Evolutionary conservation across 1,140 invertebrate genomes (phyloP), one percentile per base, ranked within the genome.

Genomic region (Pogonus chalceus): DNA sequence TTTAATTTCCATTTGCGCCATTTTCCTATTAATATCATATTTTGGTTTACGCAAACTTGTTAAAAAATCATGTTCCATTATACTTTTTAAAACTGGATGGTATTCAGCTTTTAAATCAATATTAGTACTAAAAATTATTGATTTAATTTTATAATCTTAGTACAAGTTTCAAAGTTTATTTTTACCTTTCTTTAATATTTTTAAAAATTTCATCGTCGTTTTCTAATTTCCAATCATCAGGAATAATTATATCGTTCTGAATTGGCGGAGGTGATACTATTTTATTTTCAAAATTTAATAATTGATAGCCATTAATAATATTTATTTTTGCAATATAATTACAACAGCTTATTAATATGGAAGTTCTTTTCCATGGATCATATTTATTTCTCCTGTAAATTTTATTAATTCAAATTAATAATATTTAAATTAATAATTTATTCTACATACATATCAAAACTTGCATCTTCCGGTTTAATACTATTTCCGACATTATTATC

Each of bases 341-440:
- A 55, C 71, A 73, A 60, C 72, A 75, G 10, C 65, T 65, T 21
- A 73, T 56, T 21, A 74, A 51, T 1, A 75, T 54, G 35, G 61
- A 63, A 20, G 66, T 64, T 49, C 66, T 57, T 56, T 68, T 62
- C 65, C 66, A 70, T 49, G 56, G 54, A n/a, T 56, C 53, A 3
- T 46, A 26, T 24, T 22, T 47, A 20, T 50, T 24, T 37, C n/a
- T 35, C n/a, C 12, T n/a, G 9, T 46, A 3, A 20, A 24, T 51
- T 58, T 53, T 12, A 55, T 61, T 16, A 58, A 53, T 18, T 48
- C 2, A 47, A 53, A 49, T 21, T 46, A 35, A 14, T 26, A 51
- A 20, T n/a, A n/a, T n/a, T n/a, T n/a, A 31, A 20, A 26, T 14
- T 22, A 53, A 24, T 47, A 18, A 23, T 49, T 2, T 14, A 20